Percentiles rank a stretch among this genome's conserved stretches.
Evolutionary conservation across 2,888 invertebrate genomes (phyloP).

Genomic region (Meteorus cinctellus): DNA sequence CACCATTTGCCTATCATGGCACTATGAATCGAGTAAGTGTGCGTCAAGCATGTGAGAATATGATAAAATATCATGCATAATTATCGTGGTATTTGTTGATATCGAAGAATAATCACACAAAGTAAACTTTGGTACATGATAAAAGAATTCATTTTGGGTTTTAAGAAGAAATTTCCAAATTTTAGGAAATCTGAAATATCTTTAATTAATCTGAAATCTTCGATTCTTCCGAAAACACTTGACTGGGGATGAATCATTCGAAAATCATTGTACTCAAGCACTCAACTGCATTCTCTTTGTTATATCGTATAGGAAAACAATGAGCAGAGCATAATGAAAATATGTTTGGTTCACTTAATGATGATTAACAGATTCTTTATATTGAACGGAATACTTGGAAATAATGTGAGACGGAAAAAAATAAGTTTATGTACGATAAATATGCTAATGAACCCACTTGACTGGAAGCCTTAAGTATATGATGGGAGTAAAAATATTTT

Average conservation of each 20-base stretch:
- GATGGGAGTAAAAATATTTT: neutral
- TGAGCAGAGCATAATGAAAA: conserved; percentile 6
- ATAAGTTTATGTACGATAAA: conserved; percentile 47
- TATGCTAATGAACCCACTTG: conserved; percentile 62
- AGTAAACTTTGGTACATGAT: neutral
- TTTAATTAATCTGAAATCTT: neutral
- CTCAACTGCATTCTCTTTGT: neutral
- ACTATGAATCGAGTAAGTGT: neutral
- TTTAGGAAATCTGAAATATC: too few species aligned
- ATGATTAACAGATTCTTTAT: conserved; percentile 6
- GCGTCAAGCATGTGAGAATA: neutral
- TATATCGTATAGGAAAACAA: conserved; percentile 9
- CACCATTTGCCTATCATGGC: neutral
- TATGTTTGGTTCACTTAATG: neutral
- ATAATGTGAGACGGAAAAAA: conserved; percentile 30
- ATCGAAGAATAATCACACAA: neutral
- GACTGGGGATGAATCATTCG: neutral
- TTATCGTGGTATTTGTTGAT: neutral
- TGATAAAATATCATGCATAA: neutral
- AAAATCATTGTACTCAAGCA: neutral
- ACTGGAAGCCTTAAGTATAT: conserved; percentile 59
- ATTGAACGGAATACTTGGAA: conserved; percentile 35
- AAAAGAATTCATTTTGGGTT: neutral
- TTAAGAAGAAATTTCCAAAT: too few species aligned
- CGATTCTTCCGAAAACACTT: neutral